Conservation (phyloP, 2,888 invertebrate genomes). For the Eretmocerus hayati region DNA sequence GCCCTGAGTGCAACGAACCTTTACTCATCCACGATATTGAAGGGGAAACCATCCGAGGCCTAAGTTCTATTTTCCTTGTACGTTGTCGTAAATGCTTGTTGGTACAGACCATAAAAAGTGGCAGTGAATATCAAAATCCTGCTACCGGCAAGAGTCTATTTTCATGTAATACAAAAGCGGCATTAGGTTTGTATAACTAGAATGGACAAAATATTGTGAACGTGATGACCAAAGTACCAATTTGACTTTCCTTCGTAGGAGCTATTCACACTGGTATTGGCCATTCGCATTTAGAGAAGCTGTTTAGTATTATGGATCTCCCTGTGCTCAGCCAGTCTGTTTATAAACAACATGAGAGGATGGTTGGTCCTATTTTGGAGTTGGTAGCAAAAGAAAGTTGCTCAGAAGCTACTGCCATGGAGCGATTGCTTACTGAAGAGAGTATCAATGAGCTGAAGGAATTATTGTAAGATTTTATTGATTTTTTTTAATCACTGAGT, state of each 20-base stretch:
- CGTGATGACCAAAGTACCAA: background rate
- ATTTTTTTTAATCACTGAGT: too few relatives aligned
- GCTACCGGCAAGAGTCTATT: too few relatives aligned
- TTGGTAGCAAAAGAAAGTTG: constrained; percentile 9
- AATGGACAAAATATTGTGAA: background rate
- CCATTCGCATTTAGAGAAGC: background rate
- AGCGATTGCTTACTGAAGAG: constrained; percentile 6
- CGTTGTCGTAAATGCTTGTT: background rate
- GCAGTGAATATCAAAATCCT: too few relatives aligned
- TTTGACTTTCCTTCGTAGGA: constrained; percentile 1
- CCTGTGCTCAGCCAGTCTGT: background rate
- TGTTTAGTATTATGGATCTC: constrained; percentile 1
- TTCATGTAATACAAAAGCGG: constrained; percentile 3
- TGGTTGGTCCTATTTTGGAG: constrained; percentile 9
- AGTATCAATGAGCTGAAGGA: constrained; percentile 1
- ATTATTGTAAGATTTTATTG: constrained; percentile 4
- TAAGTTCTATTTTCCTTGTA: background rate
- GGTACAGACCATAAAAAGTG: too few relatives aligned
- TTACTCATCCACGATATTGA: too few relatives aligned
- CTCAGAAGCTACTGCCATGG: constrained; percentile 4
- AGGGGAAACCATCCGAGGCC: background rate
- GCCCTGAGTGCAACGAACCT: background rate
- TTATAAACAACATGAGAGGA: constrained; percentile 7
- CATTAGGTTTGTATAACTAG: background rate
- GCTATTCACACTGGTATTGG: constrained; percentile 6